Conservation (phyloP, 2,113 vertebrate genomes). For the Anolis carolinensis region DNA sequence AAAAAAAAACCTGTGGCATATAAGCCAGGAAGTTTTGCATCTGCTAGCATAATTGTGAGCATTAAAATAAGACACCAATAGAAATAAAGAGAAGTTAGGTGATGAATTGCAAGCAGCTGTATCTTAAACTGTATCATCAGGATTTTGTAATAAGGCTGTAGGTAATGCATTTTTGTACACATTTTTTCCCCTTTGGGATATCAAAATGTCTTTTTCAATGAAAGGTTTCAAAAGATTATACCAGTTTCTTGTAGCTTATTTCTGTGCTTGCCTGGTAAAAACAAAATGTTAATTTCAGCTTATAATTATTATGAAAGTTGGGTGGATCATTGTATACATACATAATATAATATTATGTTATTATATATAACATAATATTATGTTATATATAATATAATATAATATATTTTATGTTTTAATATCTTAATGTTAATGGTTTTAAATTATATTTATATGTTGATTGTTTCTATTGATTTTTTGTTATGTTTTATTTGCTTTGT, state of each 20-base stretch:
- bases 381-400: no score
- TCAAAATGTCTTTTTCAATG: slow-evolving; percentile 40
- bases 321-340: neutral
- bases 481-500: no score
- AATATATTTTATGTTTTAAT: no score
- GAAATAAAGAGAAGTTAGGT: slow-evolving; percentile 65
- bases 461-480: no score
- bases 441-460: no score
- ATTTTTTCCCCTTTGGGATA: slow-evolving; percentile 52
- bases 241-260: neutral
- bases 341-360: no score
- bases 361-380: no score
- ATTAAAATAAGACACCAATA: slow-evolving; percentile 69
- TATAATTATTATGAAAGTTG: neutral
- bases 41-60: slow-evolving; percentile 64
- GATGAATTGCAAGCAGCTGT: slow-evolving; percentile 77
- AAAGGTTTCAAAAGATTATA: slow-evolving; percentile 29
- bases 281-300: slow-evolving; percentile 20
- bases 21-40: slow-evolving; percentile 59
- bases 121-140: slow-evolving; percentile 70
- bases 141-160: slow-evolving; percentile 72
- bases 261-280: neutral
- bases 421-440: no score
- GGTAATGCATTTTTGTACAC: slow-evolving; percentile 52
- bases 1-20: slow-evolving; percentile 19